Conservation (phyloP, 92 coral and sea anemone genomes). For the Epizoanthus illoricatus region DNA sequence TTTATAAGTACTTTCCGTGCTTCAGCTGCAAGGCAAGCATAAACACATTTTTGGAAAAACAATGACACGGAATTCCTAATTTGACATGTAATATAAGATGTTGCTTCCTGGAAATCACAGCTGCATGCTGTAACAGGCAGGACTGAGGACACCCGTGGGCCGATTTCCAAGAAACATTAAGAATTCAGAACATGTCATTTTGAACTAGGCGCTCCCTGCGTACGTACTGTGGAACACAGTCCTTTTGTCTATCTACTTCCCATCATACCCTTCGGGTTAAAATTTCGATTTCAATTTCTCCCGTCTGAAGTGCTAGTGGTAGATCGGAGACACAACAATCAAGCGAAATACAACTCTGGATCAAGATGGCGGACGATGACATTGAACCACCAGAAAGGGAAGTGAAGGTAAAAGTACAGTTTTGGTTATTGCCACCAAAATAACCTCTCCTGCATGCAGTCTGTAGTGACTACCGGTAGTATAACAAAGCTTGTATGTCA, state of each 20-base stretch:
- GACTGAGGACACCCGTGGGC: not conserved
- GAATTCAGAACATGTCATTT: slow-evolving; percentile 5
- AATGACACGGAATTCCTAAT: no score
- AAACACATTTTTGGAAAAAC: no score
- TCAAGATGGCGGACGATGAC: slow-evolving; percentile 55
- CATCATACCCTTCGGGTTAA: slow-evolving; percentile 10
- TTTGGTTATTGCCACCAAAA: not conserved
- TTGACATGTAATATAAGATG: not conserved
- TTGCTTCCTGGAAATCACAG: not conserved
- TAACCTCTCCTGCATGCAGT: no score
- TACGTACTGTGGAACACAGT: not conserved
- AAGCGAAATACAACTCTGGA: not conserved
- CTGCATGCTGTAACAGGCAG: no score
- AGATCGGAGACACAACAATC: no score
- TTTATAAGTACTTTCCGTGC: not conserved
- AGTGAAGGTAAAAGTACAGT: slow-evolving; percentile 47
- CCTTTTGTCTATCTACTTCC: not conserved
- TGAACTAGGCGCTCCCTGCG: slow-evolving; percentile 18
- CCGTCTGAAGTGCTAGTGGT: no score
- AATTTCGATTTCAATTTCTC: not conserved
- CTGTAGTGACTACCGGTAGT: no score
- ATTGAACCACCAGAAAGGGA: slow-evolving; percentile 61
- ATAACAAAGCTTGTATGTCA: no score
- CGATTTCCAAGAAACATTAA: slow-evolving; percentile 35
- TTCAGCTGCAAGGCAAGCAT: not conserved